A percentile compares a stretch with the other conserved stretches of the same genome.
Evolutionary conservation across 2,888 invertebrate genomes (phyloP).

Genomic region (Papilio elwesi): DNA sequence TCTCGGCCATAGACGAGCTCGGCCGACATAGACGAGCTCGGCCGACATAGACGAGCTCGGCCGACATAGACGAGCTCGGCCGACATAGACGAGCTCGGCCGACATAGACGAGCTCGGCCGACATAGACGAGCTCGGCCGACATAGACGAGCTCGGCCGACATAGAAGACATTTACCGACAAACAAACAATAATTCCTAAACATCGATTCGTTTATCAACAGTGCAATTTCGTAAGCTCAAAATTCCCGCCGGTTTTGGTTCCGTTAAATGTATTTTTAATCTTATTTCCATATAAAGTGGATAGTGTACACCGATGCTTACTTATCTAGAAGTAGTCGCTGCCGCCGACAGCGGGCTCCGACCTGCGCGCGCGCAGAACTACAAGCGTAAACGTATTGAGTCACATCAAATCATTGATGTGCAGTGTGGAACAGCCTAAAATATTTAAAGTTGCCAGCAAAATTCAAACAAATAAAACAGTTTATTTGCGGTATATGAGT

Average conservation of each 20-base stretch:
- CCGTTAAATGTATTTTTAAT: background rate
- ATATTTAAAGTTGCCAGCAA: background rate
- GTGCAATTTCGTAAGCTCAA: constrained; percentile 43
- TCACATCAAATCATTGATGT: background rate
- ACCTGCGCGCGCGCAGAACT: background rate
- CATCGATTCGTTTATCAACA: constrained; percentile 42
- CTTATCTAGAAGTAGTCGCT: constrained; percentile 1
- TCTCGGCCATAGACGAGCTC: constrained; percentile 47
- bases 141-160: constrained; percentile 47
- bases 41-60: constrained; percentile 46
- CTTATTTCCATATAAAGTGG: background rate
- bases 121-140: constrained; percentile 47
- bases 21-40: constrained; percentile 45
- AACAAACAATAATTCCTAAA: constrained; percentile 44
- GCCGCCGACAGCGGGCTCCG: constrained; percentile 1
- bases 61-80: constrained; percentile 45
- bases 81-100: constrained; percentile 45
- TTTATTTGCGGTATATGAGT: no score
- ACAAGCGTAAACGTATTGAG: background rate
- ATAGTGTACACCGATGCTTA: constrained; percentile 15
- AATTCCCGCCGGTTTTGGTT: constrained; percentile 6
- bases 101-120: constrained; percentile 47
- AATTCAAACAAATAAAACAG: background rate
- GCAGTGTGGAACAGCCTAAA: background rate
- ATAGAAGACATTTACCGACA: constrained; percentile 42